These are phyloP conservation scores for Heteronetta atricapilla DNA, from an alignment of 2,113 vertebrate genomes.

Conservation along the genomic window DNA sequence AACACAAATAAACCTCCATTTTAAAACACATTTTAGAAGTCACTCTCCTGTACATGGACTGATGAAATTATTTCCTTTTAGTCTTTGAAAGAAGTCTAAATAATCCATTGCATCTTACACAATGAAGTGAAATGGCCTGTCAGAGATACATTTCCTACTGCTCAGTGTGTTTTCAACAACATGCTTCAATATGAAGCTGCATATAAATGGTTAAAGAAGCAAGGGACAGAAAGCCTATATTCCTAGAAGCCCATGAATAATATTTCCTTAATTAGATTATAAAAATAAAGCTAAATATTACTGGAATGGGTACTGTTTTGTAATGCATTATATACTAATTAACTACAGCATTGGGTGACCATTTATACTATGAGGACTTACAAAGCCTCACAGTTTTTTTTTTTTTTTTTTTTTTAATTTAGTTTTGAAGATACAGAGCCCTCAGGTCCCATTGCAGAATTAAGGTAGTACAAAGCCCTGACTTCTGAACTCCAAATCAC, in stretches of 20 bases:
- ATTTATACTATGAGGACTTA: neutral
- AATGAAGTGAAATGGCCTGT: neutral
- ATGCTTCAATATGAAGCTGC: neutral
- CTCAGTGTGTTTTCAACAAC: neutral
- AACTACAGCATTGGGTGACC: neutral
- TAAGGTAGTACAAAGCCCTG: neutral
- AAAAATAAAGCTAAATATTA: neutral
- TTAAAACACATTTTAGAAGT: neutral
- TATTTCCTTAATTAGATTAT: neutral
- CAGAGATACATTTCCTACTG: neutral
- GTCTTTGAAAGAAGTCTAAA: neutral
- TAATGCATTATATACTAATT: neutral
- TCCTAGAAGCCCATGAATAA: neutral
- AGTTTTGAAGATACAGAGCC: neutral
- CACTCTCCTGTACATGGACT: neutral
- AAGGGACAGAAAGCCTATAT: neutral
- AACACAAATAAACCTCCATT: neutral
- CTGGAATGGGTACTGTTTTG: neutral
- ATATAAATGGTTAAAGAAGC: neutral
- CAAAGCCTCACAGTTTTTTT: neutral
- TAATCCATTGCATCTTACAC: neutral
- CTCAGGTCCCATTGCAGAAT: accelerated
- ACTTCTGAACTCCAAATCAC: neutral
- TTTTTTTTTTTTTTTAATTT: neutral
- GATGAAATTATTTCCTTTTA: neutral